A percentile compares a stretch with the other conserved stretches of the same genome.
Conservation (phyloP, 2,888 invertebrate species). For the Atethmia centrago region DNA sequence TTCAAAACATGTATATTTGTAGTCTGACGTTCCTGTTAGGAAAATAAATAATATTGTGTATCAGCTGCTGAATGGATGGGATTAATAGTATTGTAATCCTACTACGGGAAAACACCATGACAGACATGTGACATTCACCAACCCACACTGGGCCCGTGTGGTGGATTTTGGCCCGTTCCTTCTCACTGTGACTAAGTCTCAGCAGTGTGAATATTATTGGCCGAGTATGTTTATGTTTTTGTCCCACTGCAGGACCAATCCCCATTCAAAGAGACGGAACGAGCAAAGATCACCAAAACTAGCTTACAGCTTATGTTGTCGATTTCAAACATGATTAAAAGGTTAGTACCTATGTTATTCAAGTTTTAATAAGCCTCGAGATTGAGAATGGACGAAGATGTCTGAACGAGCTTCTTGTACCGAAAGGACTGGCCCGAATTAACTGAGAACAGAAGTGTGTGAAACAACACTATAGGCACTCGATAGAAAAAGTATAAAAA, state of each 20-base stretch:
- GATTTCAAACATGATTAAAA: neutral
- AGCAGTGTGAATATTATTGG: too few relatives aligned
- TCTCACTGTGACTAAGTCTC: too few relatives aligned
- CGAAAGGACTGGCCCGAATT: neutral
- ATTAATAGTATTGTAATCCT: neutral
- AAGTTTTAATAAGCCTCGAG: too few relatives aligned
- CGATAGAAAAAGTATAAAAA: neutral
- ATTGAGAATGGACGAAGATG: too few relatives aligned
- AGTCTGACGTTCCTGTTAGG: neutral
- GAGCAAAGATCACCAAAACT: neutral
- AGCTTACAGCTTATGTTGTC: neutral
- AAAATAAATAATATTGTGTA: constrained; percentile 26
- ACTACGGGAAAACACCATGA: neutral
- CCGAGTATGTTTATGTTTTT: neutral
- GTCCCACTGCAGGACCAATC: too few relatives aligned
- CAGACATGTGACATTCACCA: neutral
- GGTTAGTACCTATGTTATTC: too few relatives aligned
- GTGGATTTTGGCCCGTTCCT: neutral
- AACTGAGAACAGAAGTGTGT: neutral
- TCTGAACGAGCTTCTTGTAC: too few relatives aligned
- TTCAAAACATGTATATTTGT: constrained; percentile 19
- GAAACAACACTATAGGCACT: neutral
- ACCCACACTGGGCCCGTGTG: too few relatives aligned
- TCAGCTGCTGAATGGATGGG: constrained; percentile 16
- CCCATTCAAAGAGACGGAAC: neutral